Conservation (phyloP, 2,797 vertebrate genomes). For the Heliangelus exortis region DNA sequence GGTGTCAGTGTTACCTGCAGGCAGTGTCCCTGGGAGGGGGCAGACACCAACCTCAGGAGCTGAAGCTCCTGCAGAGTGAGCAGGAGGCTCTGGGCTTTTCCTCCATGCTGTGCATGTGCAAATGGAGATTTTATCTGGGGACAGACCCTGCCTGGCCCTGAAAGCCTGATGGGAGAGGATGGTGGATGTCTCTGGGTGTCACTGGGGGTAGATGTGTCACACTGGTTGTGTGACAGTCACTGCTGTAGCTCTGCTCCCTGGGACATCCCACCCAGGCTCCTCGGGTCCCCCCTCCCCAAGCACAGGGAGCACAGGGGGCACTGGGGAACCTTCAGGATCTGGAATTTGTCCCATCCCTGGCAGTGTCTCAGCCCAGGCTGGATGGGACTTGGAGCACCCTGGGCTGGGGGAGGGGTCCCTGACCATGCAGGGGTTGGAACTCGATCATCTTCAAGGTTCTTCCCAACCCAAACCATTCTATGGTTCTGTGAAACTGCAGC, state of each 20-base stretch:
- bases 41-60: neutral
- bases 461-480: too few species aligned
- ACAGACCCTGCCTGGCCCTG: fast-evolving
- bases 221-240: fast-evolving
- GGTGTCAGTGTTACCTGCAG: neutral
- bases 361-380: too few species aligned
- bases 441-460: too few species aligned
- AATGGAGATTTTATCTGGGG: too few species aligned
- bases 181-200: neutral
- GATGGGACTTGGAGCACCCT: too few species aligned
- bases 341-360: too few species aligned
- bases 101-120: neutral
- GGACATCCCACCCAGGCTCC: fast-evolving
- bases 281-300: fast-evolving
- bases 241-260: neutral
- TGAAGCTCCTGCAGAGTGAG: neutral
- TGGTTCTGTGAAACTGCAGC: neutral
- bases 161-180: neutral
- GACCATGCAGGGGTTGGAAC: too few species aligned
- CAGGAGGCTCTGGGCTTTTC: fast-evolving
- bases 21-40: neutral
- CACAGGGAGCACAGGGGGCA: neutral
- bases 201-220: too few species aligned
- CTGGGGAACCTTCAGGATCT: neutral
- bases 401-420: too few species aligned